Evolutionary conservation across 2,888 invertebrate genomes (phyloP).

Genomic region (Copidosoma aretas): DNA sequence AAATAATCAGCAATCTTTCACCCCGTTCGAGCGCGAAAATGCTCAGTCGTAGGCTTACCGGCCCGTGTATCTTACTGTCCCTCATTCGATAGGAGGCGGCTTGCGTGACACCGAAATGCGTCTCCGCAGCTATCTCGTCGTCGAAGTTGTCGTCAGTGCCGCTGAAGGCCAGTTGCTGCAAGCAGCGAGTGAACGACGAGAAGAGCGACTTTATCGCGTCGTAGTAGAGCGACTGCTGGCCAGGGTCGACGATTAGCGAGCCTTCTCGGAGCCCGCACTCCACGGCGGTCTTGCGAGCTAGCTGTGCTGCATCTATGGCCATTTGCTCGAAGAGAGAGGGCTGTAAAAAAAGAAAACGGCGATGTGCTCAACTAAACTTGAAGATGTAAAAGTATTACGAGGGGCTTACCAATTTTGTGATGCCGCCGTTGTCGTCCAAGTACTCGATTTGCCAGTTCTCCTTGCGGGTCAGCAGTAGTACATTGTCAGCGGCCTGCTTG

Average conservation of each 20-base stretch:
- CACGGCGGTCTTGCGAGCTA: slow-evolving; percentile 74
- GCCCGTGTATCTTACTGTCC: slow-evolving; percentile 54
- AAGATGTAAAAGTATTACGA: background rate
- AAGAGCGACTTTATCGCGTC: slow-evolving; percentile 57
- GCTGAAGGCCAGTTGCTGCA: slow-evolving; percentile 76
- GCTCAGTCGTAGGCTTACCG: slow-evolving; percentile 47
- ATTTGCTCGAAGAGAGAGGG: slow-evolving; percentile 77
- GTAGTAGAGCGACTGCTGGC: slow-evolving; percentile 56
- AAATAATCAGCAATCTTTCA: slow-evolving; percentile 6
- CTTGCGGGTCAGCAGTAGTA: slow-evolving; percentile 72
- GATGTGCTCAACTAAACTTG: slow-evolving; percentile 7
- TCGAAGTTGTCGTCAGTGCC: slow-evolving; percentile 71
- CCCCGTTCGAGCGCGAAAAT: too few relatives aligned
- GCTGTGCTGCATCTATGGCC: slow-evolving; percentile 75
- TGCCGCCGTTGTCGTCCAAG: slow-evolving; percentile 83
- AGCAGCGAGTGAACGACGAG: slow-evolving; percentile 64
- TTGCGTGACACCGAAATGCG: slow-evolving; percentile 67
- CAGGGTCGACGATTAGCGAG: slow-evolving; percentile 65
- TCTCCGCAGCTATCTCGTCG: slow-evolving; percentile 66
- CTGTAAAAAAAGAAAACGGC: slow-evolving; percentile 58
- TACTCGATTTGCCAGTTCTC: slow-evolving; percentile 90
- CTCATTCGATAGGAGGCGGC: slow-evolving; percentile 63
- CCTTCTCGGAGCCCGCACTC: slow-evolving; percentile 74
- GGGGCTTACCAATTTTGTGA: slow-evolving; percentile 70
- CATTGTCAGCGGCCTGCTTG: slow-evolving; percentile 81